Evolutionary conservation across 1,140 invertebrate genomes (phyloP), one percentile per base, ranked within the genome.

Genomic region (Trichonephila clavata): DNA sequence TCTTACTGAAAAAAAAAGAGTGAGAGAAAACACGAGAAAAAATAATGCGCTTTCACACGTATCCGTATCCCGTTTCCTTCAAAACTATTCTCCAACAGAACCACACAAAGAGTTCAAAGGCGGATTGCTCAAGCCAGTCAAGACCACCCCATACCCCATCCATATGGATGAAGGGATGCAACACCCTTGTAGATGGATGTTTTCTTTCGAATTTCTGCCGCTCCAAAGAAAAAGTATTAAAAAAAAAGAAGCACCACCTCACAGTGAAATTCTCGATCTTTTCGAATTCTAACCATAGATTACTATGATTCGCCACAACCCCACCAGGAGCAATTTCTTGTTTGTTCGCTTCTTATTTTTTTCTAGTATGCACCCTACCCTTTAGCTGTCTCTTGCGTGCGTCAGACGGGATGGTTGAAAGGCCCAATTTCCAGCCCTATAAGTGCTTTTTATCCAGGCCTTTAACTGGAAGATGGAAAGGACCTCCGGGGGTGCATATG

Each of bases 221-320:
- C 24, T 39, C 71, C 71, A 77, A 68, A 68, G 71, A 39, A 77
- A 27, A 32, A 32, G 32, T 5, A 77, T 6, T 18, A 77, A 32
- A 32, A 24, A 68, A 68, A 77, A 68, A 27, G 65, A 8, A 68
- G 50, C 50, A 39, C 16, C 24, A 77, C 27, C 27, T 16, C 32
- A 18, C 71, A 39, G 71, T 77, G 27, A 77, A 77, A 77, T 77
- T 77, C 27, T 32, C 71, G 71, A 77, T 77, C 71, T 24, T 50
- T 77, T 77, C 71, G 71, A 77, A 77, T 77, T 77, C 71, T 77
- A 77, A 77, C 71, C 71, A 77, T 77, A 77, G 71, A 77, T 77
- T 77, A 77, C 71, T 77, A 77, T 77, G 71, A 77, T 77, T 77
- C 71, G 71, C 71, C 71, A 39, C 71, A 32, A 32, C 32, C 71